Percentiles rank a stretch among this genome's conserved stretches.
phyloP scores from a whole-genome alignment of 23 tunicate genomes.

The Halocynthia roretzi region DNA sequence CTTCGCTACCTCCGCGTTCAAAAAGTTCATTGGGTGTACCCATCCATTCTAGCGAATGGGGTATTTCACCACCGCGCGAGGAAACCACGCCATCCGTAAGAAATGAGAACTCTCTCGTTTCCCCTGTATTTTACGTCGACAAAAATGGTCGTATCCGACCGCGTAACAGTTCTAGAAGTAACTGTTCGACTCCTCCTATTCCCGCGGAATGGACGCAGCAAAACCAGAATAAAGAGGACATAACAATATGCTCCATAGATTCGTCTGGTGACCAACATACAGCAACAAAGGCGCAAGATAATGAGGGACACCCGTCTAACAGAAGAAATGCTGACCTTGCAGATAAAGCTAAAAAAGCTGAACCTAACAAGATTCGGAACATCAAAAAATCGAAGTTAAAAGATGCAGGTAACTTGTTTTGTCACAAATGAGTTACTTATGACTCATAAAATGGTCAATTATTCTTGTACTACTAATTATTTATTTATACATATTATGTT shows the following conservation, averaged over 20 bases:
- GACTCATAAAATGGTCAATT: no score
- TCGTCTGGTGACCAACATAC: conserved; percentile 1
- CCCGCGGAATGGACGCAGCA: not conserved
- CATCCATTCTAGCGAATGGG: not conserved
- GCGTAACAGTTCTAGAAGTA: not conserved
- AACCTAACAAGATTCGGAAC: no score
- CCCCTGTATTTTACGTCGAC: not conserved
- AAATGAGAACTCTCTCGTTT: not conserved
- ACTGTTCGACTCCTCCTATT: conserved; percentile 4
- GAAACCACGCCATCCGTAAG: not conserved
- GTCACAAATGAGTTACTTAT: no score
- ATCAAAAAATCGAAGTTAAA: no score
- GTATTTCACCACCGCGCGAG: not conserved
- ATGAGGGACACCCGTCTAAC: not conserved
- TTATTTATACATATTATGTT: no score
- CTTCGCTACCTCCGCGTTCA: conserved; percentile 1
- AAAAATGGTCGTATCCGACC: conserved; percentile 8
- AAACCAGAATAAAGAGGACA: not conserved
- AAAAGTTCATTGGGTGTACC: conserved; percentile 8
- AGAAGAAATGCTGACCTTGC: not conserved
- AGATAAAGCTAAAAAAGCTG: not conserved
- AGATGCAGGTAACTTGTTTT: no score
- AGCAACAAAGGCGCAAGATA: not conserved
- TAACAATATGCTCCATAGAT: not conserved
- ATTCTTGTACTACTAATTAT: no score